Base-by-base conservation (phyloP, 2,113 vertebrate species). In the Callopanchax toddi region DNA sequence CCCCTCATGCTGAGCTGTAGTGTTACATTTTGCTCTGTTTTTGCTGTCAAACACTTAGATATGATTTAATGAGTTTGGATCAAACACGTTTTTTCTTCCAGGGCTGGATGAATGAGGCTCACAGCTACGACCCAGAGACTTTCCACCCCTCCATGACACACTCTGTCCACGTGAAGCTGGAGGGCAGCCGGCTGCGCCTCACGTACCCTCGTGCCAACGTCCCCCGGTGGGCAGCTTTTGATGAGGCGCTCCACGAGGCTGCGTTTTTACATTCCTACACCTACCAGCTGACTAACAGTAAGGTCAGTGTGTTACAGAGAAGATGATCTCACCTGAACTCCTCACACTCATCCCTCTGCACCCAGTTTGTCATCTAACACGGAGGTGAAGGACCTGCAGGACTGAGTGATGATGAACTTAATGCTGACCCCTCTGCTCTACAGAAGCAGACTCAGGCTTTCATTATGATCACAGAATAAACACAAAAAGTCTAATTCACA, bases 21-120 rank as follows among this genome's bases (percentile, higher is more conserved):
- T 67, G 78, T 75, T 26, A 34, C 72, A 45, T 32, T 68, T 59
- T 55, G 26, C 50, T 64, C 58, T 36, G 18, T 37, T 23, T 39
- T 29, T 50, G 17, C 15, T 51, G 23, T 26, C 39, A 20, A 32
- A 32, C 29, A 32, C 6, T 3, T 8, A 32, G 1, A 32, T 32
- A 1, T 53, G 1, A 18, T 23, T 50, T 8, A 20, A 29, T 54
- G 15, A 10, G 26, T 22, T 45, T 26, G 2, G 25, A 29, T 51
- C 23, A 34, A 49, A 44, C 4, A 13, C 11, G 23, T 29, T 29
- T 32, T 51, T 39, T 52, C 46, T 65, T 45, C n/a, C 82, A 96
- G 94, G 92, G 93, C 36, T 96, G 94, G 94, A 93, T 96, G 94
- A 95, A 94, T 70, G 92, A 94, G 73, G 89, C 93, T n/a, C 75